Conservation (phyloP, 2,113 vertebrate genomes). For the Motacilla alba region DNA sequence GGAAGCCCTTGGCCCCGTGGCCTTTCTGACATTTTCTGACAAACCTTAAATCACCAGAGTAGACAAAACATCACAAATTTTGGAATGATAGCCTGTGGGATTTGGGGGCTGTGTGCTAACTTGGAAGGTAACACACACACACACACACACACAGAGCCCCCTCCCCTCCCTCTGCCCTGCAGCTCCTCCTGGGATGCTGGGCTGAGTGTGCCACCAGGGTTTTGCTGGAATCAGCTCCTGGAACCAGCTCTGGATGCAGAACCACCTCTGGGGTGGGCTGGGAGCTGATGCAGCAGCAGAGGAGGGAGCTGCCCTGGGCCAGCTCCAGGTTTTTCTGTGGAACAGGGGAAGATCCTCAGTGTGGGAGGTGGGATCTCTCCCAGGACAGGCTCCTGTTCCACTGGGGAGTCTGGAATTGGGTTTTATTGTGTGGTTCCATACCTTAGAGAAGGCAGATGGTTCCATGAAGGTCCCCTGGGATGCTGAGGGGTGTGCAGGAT, state of each 20-base stretch:
- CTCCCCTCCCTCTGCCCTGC: not conserved
- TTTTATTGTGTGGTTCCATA: not conserved
- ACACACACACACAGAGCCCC: no score
- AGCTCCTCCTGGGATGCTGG: not conserved
- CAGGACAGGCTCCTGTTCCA: not conserved
- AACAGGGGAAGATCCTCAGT: not conserved
- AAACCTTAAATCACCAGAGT: conserved; percentile 71
- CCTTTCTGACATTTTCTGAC: conserved; percentile 69
- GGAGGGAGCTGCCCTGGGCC: not conserved
- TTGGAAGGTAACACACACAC: not conserved
- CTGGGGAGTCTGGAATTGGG: not conserved
- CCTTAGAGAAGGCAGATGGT: conserved; percentile 34
- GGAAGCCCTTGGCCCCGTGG: conserved; percentile 71
- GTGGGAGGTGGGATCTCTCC: not conserved
- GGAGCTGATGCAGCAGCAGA: not conserved
- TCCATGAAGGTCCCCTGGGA: not conserved
- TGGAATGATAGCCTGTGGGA: conserved; percentile 40
- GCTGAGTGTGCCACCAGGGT: not conserved
- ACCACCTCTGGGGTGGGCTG: not conserved
- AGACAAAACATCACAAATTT: conserved; percentile 69
- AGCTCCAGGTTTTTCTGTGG: not conserved
- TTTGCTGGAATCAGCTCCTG: not conserved
- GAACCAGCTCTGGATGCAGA: not conserved
- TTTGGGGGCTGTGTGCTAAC: not conserved
- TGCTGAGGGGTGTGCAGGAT: conserved; percentile 11